phyloP scores from a whole-genome alignment of 2,797 vertebrate species.

The Chelonia mydas region DNA sequence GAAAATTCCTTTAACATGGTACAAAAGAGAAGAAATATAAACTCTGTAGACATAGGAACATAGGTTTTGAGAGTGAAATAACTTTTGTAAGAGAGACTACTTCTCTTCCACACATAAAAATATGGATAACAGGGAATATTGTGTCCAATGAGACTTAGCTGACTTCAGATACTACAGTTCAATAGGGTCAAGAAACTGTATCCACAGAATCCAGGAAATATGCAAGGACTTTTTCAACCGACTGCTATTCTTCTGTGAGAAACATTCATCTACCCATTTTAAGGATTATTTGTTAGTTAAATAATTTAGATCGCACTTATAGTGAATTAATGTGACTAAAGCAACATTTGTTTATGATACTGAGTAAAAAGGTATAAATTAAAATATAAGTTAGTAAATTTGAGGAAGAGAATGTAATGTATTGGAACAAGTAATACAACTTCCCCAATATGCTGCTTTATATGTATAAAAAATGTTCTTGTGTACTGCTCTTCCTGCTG shows the following conservation, averaged over 20 bases:
- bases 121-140: neutral
- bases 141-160: rapidly evolving
- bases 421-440: neutral
- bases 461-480: neutral
- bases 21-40: neutral
- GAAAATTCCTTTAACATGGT: neutral
- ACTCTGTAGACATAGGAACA: rapidly evolving
- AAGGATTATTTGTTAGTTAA: neutral
- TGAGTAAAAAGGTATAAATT: neutral
- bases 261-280: neutral
- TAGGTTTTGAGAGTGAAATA: neutral
- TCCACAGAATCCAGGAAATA: neutral
- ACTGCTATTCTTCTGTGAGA: neutral
- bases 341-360: neutral
- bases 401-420: neutral
- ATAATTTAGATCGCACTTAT: neutral
- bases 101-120: neutral
- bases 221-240: neutral
- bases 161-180: neutral
- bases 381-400: neutral
- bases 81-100: neutral
- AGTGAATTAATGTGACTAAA: neutral
- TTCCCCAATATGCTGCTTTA: neutral
- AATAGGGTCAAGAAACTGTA: neutral
- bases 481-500: neutral